Evolutionary conservation across 2,888 invertebrate species (phyloP), one percentile per base, ranked within the genome.

Genomic region (Macaria notata): DNA sequence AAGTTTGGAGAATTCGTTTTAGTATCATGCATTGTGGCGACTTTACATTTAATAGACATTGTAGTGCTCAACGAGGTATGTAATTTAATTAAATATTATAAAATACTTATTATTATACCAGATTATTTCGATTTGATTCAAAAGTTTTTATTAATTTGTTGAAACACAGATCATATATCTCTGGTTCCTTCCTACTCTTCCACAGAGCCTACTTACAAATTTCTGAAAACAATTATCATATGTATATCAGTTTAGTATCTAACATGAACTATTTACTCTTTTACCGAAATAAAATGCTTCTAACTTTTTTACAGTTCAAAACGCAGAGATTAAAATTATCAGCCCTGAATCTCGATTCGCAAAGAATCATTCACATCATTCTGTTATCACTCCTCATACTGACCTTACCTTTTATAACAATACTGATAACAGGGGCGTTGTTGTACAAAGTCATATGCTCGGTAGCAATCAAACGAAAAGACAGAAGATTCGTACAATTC

Each of bases 401-500:
- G 31, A 41, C 65, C 47, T 46, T 58, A 31, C 57, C 57, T 3
- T 46, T 53, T 38, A 43, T 53, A 38, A 38, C 52, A 9, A 46
- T 66, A 5, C 57, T 79, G 31, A 38, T 80, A 45, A 31, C 70
- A 29, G 31, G 75, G 56, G 77, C 76, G 6, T 66, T 72, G 29
- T 30, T 72, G 9, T 83, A 80, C 57, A 84, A 83, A 66, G 54
- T 71, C 3, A 3, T 80, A 9, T 83, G 83, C 71, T 77, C 68
- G 9, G 58, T 78, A n/a, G 58, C 76, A 3, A 82, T 83, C 38
- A 76, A 68, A 59, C 65, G 63, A 55, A 75, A 68, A 55, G 84
- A 84, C 46, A 73, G 80, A 42, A 71, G 81, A 57, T 93, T 90
- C 63, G 83, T 76, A 3, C 84, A 86, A 30, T 82, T 93, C 19